Evolutionary conservation across 2,797 vertebrate species (phyloP), one percentile per base, ranked within the genome.

Genomic region (Podarcis siculus): DNA sequence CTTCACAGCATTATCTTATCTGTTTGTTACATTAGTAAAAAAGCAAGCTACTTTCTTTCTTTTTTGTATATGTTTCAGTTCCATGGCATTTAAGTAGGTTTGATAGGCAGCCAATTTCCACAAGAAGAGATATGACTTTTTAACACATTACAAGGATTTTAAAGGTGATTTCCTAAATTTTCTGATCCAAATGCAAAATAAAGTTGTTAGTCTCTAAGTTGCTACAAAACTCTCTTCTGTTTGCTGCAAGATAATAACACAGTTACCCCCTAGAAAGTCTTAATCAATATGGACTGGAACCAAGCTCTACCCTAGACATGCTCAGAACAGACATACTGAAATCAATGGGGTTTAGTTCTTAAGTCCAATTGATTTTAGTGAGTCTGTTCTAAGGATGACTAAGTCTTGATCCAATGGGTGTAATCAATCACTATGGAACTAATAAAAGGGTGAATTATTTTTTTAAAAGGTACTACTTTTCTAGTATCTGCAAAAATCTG

Each of bases 401-500:
- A 64, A 64, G 61, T 64, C 61, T 64, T 19, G 61, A 64, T 64
- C 61, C 61, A 64, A 64, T 75, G 32, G 8, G 17, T 37, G 15
- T 23, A 15, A 4, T 75, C 49, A 21, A 75, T 75, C 72, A 75
- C 4, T 49, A 2, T 61, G 42, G 5, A 88, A 21, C 85, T 90
- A 0, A 84, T 89, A 90, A 79, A 90, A 92, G 86, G 78, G 58
- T 21, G 13, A 39, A 35, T 89, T 91, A 39, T n/a, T 64, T 61
- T 67, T 90, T 90, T 3, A 13, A 92, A 86, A 90, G 39, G 67
- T 19, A 85, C 71, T 27, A 25, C n/a, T 87, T 92, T 83, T 39
- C 0, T 79, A 55, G 17, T 81, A 76, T 82, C 90, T 55, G 86
- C 1, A 90, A 37, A 90, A 92, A 85, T 58, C 27, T 66, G 86